Evolutionary conservation across 1,140 invertebrate species (phyloP), one percentile per base, ranked within the genome.

Genomic region (Papilio glaucus): DNA sequence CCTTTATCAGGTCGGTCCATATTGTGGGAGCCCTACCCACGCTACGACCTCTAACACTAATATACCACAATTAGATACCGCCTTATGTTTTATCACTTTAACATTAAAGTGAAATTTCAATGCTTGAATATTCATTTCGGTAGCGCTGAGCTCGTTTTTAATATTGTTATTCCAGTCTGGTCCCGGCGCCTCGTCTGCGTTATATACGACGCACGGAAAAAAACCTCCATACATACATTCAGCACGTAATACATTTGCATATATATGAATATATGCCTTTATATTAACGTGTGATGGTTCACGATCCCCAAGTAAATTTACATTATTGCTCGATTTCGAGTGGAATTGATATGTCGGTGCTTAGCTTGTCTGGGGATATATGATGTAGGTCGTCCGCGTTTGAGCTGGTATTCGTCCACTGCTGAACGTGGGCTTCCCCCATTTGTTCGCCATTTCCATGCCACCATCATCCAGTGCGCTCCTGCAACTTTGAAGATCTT

Each of bases 191-290:
- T n/a, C n/a, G n/a, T 42, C 39, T 4, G 26, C 6, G 60, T 62
- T 15, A 29, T 37, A 62, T 33, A 33, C 29, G 29, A 15, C 60
- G 26, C 29, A 8, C 29, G 26, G 29, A 29, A 60, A 62, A 61
- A 62, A 65, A 39, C 29, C 33, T 15, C 18, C 15, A 33, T 33
- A 33, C 37, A 39, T 21, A 65, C 62, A 65, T 39, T 65, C 37
- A 65, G 62, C 62, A 65, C 62, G 62, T 39, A 65, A 65, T 65
- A 65, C 18, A 65, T 65, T 65, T 65, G 62, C 62, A 65, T 65
- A n/a, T 12, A 65, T 38, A 65, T 65, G 62, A 65, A 65, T 65
- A 65, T 24, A 65, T 39, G 37, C 37, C 2, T 24, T 61, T 37
- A 61, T 33, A 61, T 61, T 61, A 39, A 65, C 62, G n/a, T 62